These are phyloP conservation scores for Drosophila niveifrons DNA, from an alignment of 2,888 invertebrate genomes.

Conservation along the genomic window DNA sequence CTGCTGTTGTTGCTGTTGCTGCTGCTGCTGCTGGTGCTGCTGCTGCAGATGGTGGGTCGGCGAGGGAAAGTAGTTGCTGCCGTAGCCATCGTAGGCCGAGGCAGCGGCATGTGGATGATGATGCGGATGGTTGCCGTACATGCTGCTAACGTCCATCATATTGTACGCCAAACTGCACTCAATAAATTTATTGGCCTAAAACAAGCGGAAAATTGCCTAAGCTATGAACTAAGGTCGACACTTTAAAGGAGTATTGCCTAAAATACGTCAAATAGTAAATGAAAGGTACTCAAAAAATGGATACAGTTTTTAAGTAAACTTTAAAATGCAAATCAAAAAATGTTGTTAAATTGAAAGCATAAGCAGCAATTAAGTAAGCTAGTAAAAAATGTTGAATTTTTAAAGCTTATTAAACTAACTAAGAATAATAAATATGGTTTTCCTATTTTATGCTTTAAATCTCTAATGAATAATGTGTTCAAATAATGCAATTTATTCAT, in stretches of 20 bases:
- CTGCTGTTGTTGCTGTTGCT: conserved; percentile 57
- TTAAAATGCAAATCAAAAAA: background rate
- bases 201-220: conserved; percentile 35
- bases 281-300: background rate
- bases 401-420: no score
- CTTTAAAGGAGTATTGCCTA: conserved; percentile 2
- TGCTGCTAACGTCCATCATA: conserved; percentile 86
- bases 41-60: conserved; percentile 62
- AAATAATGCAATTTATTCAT: no score
- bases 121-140: conserved; percentile 86
- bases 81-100: conserved; percentile 81
- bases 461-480: no score
- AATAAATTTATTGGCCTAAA: conserved; percentile 42
- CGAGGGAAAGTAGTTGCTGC: conserved; percentile 78
- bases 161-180: conserved; percentile 72
- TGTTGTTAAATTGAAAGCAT: background rate
- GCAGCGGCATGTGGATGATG: conserved; percentile 82
- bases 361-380: no score
- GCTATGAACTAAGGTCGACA: background rate
- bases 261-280: background rate
- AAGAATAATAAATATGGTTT: no score
- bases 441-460: no score
- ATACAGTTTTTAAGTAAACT: background rate
- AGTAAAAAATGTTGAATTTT: no score
- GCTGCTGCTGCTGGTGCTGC: conserved; percentile 52